These are phyloP conservation scores for Onychorhynchus coronatus DNA, from an alignment of 2,113 vertebrate species.

Conservation along the genomic window DNA sequence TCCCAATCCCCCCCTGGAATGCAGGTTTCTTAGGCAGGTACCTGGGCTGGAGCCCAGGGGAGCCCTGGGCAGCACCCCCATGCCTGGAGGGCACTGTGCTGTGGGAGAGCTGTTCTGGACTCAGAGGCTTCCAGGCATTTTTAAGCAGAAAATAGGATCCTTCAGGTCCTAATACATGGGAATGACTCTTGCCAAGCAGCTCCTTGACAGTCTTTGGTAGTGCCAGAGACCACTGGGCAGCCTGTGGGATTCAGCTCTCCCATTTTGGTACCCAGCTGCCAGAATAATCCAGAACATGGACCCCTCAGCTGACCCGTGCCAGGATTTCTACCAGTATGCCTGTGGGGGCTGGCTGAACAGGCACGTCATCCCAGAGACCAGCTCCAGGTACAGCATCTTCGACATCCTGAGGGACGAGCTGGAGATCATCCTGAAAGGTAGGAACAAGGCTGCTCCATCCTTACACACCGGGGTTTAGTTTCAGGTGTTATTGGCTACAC, in stretches of 20 bases:
- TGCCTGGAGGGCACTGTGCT: not conserved
- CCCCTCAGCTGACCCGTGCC: conserved; percentile 80
- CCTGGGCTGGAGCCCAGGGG: too few relatives aligned
- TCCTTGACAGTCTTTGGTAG: not conserved
- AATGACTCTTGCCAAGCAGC: not conserved
- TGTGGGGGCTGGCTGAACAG: conserved; percentile 91
- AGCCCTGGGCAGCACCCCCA: fast-evolving
- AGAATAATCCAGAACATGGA: conserved; percentile 95
- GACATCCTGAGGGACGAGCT: conserved; percentile 92
- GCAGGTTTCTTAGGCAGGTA: not conserved
- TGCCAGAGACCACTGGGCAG: not conserved
- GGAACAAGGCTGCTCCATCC: not conserved
- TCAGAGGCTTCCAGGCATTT: not conserved
- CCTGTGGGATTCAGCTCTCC: not conserved
- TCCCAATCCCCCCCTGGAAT: not conserved
- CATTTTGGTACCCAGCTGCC: conserved; percentile 76
- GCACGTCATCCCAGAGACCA: conserved; percentile 93
- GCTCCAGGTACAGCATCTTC: conserved; percentile 91
- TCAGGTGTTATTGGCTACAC: not conserved
- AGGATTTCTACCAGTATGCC: conserved; percentile 94
- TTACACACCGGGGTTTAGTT: not conserved
- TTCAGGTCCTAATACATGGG: not conserved
- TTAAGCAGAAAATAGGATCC: not conserved
- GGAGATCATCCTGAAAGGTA: conserved; percentile 95
- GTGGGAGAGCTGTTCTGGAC: not conserved